A percentile compares a stretch with the other conserved stretches of the same genome.
phyloP scores from a whole-genome alignment of 2,888 invertebrate species.

The Teleiodes luculella region DNA sequence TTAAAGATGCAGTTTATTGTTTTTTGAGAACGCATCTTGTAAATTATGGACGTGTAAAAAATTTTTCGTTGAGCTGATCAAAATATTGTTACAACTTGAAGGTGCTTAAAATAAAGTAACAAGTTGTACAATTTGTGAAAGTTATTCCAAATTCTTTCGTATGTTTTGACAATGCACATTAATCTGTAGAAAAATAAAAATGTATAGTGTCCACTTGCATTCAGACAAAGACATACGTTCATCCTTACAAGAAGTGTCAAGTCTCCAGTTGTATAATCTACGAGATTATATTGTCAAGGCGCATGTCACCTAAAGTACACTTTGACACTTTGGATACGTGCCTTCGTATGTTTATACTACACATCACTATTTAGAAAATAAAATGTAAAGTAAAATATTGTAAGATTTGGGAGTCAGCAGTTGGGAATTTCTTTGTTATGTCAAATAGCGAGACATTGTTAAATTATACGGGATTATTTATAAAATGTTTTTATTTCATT shows the following conservation, averaged over 20 bases:
- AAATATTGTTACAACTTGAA: slow-evolving; percentile 9
- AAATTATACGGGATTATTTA: slow-evolving; percentile 10
- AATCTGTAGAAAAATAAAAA: neutral
- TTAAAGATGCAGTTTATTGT: slow-evolving; percentile 34
- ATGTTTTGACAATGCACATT: slow-evolving; percentile 1
- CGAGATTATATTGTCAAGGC: slow-evolving; percentile 62
- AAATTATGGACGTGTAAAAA: slow-evolving; percentile 16
- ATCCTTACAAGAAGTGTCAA: slow-evolving; percentile 46
- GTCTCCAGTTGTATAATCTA: slow-evolving; percentile 50
- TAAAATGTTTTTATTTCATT: too few relatives aligned
- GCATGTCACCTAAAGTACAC: slow-evolving; percentile 51
- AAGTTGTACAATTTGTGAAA: neutral
- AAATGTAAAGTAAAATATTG: slow-evolving; percentile 15
- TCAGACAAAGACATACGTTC: slow-evolving; percentile 39
- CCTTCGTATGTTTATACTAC: slow-evolving; percentile 53
- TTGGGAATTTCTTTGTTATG: slow-evolving; percentile 4
- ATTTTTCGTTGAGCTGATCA: slow-evolving; percentile 16
- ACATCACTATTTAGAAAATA: slow-evolving; percentile 41
- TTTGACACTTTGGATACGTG: slow-evolving; percentile 63
- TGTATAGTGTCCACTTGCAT: neutral
- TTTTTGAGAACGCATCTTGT: slow-evolving; percentile 12
- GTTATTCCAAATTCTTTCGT: neutral
- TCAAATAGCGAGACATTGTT: slow-evolving; percentile 2
- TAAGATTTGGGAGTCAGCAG: neutral
- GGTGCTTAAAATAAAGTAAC: neutral